A percentile compares a stretch with the other conserved stretches of the same genome.
Conservation (phyloP, 2,888 invertebrate genomes). For the Holacanthella duospinosa region DNA sequence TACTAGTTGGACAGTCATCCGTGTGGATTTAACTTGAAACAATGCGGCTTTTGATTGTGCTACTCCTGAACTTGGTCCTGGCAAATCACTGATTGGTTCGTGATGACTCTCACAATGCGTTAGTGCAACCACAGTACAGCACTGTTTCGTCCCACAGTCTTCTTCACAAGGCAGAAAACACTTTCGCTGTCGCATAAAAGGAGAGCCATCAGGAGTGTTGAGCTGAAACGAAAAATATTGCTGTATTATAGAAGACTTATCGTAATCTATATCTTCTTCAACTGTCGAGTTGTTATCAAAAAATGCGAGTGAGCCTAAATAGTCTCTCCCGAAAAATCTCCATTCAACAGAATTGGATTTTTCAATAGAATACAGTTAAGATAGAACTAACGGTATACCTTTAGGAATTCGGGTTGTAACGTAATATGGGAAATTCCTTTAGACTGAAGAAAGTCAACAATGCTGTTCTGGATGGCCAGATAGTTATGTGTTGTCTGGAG, state of each 20-base stretch:
- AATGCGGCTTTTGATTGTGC: neutral
- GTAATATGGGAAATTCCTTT: slow-evolving; percentile 75
- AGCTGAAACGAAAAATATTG: slow-evolving; percentile 13
- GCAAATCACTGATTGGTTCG: neutral
- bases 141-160: slow-evolving; percentile 30
- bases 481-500: slow-evolving; percentile 54
- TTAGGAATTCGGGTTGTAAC: slow-evolving; percentile 70
- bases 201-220: slow-evolving; percentile 14
- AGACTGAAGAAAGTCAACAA: slow-evolving; percentile 57
- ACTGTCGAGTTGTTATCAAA: neutral
- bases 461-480: slow-evolving; percentile 24
- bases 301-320: neutral
- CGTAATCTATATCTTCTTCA: neutral
- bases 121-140: slow-evolving; percentile 19
- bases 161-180: slow-evolving; percentile 34
- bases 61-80: neutral
- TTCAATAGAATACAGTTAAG: neutral
- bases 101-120: slow-evolving; percentile 17
- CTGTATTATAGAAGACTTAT: no score
- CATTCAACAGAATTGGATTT: no score
- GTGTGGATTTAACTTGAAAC: slow-evolving; percentile 6
- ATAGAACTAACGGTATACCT: slow-evolving; percentile 15
- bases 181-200: slow-evolving; percentile 17
- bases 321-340: no score
- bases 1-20: slow-evolving; percentile 11